phyloP scores from a whole-genome alignment of 2,797 vertebrate species.

The Danio choprae region DNA sequence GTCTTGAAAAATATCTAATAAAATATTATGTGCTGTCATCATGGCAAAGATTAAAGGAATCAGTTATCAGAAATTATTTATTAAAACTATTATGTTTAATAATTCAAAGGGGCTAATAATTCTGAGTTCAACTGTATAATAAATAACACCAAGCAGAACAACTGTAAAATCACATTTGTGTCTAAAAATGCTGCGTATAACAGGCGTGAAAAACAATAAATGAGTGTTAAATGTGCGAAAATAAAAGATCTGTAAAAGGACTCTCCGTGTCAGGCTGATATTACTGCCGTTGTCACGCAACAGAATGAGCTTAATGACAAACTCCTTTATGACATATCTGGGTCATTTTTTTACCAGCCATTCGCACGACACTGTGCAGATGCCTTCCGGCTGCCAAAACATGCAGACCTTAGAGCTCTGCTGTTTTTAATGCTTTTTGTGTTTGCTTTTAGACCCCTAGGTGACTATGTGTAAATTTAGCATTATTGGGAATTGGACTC shows the following conservation, averaged over 20 bases:
- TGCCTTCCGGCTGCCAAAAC: constrained; percentile 41
- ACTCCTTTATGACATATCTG: constrained; percentile 55
- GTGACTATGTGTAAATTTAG: too few species aligned
- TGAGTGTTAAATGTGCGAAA: not conserved
- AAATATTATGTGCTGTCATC: too few species aligned
- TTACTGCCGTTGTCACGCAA: constrained; percentile 47
- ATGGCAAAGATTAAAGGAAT: too few species aligned
- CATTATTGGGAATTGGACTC: not conserved
- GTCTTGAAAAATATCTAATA: too few species aligned
- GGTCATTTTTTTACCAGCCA: constrained; percentile 51
- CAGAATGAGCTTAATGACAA: constrained; percentile 41
- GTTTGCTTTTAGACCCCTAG: not conserved
- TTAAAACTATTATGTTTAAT: too few species aligned
- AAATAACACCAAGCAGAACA: not conserved
- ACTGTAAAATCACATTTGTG: not conserved
- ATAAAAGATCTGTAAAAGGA: constrained; percentile 33
- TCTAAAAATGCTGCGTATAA: not conserved
- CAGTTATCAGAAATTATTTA: too few species aligned
- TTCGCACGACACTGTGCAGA: constrained; percentile 53
- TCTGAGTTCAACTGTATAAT: not conserved
- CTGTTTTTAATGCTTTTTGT: not conserved
- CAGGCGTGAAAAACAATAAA: not conserved
- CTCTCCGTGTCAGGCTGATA: constrained; percentile 38
- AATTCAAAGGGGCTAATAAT: too few species aligned
- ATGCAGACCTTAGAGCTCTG: constrained; percentile 3